Percentiles rank a stretch among this genome's conserved stretches.
These are phyloP conservation scores for Dione vanillae DNA, from an alignment of 2,888 invertebrate genomes.

Conservation along the genomic window DNA sequence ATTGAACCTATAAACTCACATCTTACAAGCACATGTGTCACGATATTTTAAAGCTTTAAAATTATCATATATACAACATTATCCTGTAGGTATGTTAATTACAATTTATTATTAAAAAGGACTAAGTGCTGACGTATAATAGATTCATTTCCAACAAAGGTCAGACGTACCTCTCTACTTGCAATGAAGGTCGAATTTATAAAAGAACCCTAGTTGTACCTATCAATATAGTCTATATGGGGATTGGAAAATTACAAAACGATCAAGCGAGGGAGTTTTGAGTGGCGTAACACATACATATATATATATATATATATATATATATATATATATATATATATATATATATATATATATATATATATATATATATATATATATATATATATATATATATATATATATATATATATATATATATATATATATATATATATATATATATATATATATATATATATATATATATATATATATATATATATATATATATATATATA, in stretches of 20 bases:
- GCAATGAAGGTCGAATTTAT: constrained; percentile 24
- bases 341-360: too few species aligned
- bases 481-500: too few species aligned
- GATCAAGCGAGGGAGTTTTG: background rate
- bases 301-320: background rate
- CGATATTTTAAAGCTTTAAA: too few species aligned
- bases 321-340: too few species aligned
- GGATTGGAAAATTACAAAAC: constrained; percentile 21
- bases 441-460: too few species aligned
- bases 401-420: too few species aligned
- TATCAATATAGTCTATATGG: constrained; percentile 25
- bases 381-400: too few species aligned
- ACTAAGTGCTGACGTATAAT: constrained; percentile 5
- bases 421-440: too few species aligned
- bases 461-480: too few species aligned
- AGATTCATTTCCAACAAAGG: constrained; percentile 19
- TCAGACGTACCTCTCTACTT: constrained; percentile 14
- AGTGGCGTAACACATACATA: background rate
- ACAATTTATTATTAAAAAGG: background rate
- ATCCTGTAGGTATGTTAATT: background rate
- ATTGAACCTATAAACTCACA: too few species aligned
- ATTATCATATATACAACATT: background rate
- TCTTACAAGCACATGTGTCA: too few species aligned
- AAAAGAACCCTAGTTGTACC: constrained; percentile 25
- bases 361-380: too few species aligned